Conservation (phyloP, 2,797 vertebrate genomes). For the Schizothorax lantsangensis region DNA sequence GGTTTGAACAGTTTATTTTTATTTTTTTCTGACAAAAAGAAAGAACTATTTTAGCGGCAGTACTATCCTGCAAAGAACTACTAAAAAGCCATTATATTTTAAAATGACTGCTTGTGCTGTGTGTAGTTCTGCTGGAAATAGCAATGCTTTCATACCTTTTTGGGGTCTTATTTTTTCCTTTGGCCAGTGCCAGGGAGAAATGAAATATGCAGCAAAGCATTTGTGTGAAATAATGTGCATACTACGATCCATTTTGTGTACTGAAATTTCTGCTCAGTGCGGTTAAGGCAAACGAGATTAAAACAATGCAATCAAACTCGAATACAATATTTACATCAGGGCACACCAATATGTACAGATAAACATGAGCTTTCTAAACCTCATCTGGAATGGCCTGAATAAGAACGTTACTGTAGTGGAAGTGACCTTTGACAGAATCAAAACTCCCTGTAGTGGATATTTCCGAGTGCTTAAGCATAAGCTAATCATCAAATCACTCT, state of each 20-base stretch:
- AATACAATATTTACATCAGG: constrained; percentile 72
- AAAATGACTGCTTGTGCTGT: constrained; percentile 16
- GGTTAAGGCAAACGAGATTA: constrained; percentile 41
- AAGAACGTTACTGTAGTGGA: constrained; percentile 19
- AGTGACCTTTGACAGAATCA: constrained; percentile 10
- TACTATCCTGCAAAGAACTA: constrained; percentile 20
- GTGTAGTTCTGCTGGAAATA: constrained; percentile 7
- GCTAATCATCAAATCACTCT: constrained; percentile 9
- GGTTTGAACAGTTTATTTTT: neutral
- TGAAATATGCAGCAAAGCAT: constrained; percentile 13
- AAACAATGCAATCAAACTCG: constrained; percentile 1
- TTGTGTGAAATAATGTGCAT: neutral
- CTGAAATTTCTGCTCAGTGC: constrained; percentile 10
- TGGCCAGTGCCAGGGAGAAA: constrained; percentile 3
- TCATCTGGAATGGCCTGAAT: constrained; percentile 13
- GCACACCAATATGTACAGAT: constrained; percentile 73
- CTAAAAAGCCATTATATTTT: constrained; percentile 29
- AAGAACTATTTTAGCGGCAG: neutral
- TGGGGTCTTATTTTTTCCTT: neutral
- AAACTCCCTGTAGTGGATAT: constrained; percentile 23
- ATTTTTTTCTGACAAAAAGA: neutral
- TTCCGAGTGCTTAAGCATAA: neutral
- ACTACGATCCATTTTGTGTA: neutral
- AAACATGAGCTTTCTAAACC: constrained; percentile 35
- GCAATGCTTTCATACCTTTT: neutral